Percentiles rank a stretch among this genome's conserved stretches.
phyloP scores from a whole-genome alignment of 2,113 vertebrate species.

The Himantopus leucocephalus region DNA sequence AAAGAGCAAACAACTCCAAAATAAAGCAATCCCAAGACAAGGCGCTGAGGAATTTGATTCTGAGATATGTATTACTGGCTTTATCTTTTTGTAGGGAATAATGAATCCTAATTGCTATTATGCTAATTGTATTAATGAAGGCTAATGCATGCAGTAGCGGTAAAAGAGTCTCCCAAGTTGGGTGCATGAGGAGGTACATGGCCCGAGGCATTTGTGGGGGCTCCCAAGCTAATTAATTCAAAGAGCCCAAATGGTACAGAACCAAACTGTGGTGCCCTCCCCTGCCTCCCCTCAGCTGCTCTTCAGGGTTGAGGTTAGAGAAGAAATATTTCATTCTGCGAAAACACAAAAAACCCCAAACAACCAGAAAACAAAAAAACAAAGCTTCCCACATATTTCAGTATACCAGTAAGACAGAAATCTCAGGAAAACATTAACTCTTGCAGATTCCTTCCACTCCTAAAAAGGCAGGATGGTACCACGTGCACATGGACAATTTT shows the following conservation, averaged over 20 bases:
- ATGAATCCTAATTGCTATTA: background rate
- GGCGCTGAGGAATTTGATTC: background rate
- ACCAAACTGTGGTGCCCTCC: background rate
- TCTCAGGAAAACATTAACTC: background rate
- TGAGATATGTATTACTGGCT: background rate
- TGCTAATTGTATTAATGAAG: constrained; percentile 44
- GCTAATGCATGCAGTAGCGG: constrained; percentile 7
- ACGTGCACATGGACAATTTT: background rate
- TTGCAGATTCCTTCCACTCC: background rate
- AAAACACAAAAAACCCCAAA: background rate
- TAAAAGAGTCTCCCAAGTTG: constrained; percentile 32
- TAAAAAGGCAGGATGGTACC: background rate
- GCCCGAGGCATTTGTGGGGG: background rate
- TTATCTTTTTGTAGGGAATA: constrained; percentile 45
- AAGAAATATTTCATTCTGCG: background rate
- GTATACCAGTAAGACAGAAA: background rate
- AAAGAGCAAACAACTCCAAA: constrained; percentile 36
- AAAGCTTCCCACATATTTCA: background rate
- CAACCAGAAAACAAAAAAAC: background rate
- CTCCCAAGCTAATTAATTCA: background rate
- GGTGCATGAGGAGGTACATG: background rate
- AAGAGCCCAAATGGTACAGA: background rate
- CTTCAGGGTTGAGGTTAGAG: background rate
- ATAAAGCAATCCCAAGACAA: constrained; percentile 16
- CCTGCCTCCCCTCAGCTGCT: background rate